These are phyloP conservation scores for Nysson spinosus DNA, from an alignment of 2,888 invertebrate genomes.

Conservation along the genomic window DNA sequence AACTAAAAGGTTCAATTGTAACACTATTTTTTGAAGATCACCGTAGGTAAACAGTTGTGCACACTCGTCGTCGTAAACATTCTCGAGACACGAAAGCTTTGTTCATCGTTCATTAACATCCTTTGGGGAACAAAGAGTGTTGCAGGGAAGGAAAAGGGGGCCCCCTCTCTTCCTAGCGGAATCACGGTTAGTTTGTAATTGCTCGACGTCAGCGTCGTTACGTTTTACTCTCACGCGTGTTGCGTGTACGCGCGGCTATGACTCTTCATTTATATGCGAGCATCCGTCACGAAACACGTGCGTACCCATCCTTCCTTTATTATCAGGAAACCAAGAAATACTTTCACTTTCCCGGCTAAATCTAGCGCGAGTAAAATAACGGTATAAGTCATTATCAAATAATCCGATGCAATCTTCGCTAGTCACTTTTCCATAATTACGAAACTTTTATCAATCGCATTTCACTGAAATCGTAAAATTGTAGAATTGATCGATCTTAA, in stretches of 20 bases:
- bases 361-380: no score
- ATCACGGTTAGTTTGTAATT: slow-evolving; percentile 73
- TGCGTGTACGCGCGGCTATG: slow-evolving; percentile 2
- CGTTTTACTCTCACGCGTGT: slow-evolving; percentile 22
- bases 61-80: slow-evolving; percentile 7
- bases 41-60: no score
- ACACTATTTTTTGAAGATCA: no score
- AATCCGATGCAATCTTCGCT: no score
- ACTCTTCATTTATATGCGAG: neutral
- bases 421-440: no score
- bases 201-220: slow-evolving; percentile 46
- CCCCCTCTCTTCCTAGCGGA: slow-evolving; percentile 58
- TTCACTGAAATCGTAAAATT: no score
- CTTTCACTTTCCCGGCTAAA: no score
- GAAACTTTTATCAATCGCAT: no score
- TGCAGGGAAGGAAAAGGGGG: slow-evolving; percentile 17
- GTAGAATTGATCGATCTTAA: no score
- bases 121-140: slow-evolving; percentile 37
- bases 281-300: slow-evolving; percentile 22
- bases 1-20: no score
- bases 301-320: neutral
- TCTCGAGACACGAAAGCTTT: slow-evolving; percentile 21
- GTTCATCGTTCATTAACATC: slow-evolving; percentile 32
- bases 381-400: no score
- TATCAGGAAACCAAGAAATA: slow-evolving; percentile 6